phyloP scores from a whole-genome alignment of 2,113 vertebrate genomes.

The Stegastes partitus region DNA sequence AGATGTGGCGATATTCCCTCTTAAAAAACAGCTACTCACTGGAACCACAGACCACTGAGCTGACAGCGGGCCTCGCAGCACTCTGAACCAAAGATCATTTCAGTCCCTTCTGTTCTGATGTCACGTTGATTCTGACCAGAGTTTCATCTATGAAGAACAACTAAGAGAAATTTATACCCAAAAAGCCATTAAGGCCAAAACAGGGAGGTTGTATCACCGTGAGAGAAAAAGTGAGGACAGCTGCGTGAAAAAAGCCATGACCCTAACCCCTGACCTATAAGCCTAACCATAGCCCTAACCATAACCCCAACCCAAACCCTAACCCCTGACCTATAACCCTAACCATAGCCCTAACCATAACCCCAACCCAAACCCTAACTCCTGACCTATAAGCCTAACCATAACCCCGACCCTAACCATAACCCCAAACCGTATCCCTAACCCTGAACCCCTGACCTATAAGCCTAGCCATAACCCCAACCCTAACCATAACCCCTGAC shows the following conservation, averaged over 20 bases:
- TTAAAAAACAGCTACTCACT: slow-evolving; percentile 13
- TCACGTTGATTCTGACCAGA: neutral
- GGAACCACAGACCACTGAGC: neutral
- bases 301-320: no score
- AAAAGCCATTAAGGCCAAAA: neutral
- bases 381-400: no score
- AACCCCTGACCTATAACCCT: no score
- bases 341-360: no score
- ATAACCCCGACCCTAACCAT: no score
- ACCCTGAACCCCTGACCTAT: no score
- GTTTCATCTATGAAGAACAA: neutral
- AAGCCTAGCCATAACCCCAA: no score
- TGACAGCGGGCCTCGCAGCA: neutral
- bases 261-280: no score
- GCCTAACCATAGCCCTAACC: no score
- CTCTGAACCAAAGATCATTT: neutral
- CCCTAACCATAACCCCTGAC: no score
- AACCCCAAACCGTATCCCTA: no score
- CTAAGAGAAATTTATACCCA: neutral
- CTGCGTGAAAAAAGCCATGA: neutral
- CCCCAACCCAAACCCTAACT: no score
- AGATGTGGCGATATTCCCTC: slow-evolving; percentile 9
- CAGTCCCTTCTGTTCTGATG: neutral
- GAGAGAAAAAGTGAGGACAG: slow-evolving; percentile 7
- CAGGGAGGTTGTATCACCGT: neutral